Evolutionary conservation across 2,797 vertebrate species (phyloP).

Genomic region (Hippocampus kuda): DNA sequence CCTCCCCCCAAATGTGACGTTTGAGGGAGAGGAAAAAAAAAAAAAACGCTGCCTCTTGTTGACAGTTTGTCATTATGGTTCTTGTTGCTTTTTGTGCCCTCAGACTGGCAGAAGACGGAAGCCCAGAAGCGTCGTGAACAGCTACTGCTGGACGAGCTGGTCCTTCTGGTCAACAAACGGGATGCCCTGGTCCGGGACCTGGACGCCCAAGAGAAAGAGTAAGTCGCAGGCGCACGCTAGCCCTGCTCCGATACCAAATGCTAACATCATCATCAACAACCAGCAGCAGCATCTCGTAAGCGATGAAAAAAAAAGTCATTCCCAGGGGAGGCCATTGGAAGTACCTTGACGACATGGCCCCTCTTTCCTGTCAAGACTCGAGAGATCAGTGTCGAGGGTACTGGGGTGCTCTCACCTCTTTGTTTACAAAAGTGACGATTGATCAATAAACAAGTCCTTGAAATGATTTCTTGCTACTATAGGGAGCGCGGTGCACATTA

Average conservation of each 20-base stretch:
- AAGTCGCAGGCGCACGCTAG: slow-evolving; percentile 49
- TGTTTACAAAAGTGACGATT: no score
- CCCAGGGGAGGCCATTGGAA: not conserved
- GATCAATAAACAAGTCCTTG: no score
- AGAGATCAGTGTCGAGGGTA: no score
- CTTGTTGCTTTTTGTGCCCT: slow-evolving; percentile 16
- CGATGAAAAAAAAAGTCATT: no score
- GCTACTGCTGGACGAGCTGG: slow-evolving; percentile 91
- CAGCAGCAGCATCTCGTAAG: no score
- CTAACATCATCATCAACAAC: not conserved
- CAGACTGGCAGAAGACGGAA: slow-evolving; percentile 97
- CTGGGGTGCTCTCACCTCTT: not conserved
- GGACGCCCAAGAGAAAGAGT: slow-evolving; percentile 97
- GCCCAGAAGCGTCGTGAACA: slow-evolving; percentile 94
- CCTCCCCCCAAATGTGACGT: not conserved
- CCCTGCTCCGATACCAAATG: not conserved
- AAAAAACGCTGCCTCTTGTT: not conserved
- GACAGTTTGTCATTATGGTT: not conserved
- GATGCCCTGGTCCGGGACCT: slow-evolving; percentile 92
- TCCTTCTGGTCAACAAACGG: slow-evolving; percentile 93
- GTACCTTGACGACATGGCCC: not conserved
- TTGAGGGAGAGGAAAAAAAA: no score
- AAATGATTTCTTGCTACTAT: no score
- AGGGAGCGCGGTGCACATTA: no score
- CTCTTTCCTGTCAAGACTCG: not conserved